These are phyloP conservation scores for Zonotrichia leucophrys DNA, from an alignment of 2,113 vertebrate genomes.

Conservation along the genomic window DNA sequence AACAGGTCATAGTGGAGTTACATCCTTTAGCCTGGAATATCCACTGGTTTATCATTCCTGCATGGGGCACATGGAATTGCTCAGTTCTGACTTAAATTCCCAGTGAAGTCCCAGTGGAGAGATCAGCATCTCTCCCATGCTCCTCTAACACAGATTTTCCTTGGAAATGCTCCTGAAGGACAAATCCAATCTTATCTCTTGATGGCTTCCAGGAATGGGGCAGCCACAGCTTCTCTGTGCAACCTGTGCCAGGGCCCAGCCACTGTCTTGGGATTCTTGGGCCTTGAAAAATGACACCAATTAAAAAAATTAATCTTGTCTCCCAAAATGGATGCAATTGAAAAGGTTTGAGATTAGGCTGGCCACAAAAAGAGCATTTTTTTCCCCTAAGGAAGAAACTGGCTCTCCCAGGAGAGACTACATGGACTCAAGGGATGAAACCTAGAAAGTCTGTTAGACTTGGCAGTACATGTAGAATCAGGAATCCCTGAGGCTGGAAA, in stretches of 20 bases:
- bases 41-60: not conserved
- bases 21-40: not conserved
- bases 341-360: not conserved
- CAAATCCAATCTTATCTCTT: not conserved
- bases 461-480: not conserved
- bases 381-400: not conserved
- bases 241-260: not conserved
- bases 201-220: not conserved
- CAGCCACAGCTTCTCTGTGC: not conserved
- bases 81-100: not conserved
- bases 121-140: not conserved
- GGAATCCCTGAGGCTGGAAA: not conserved
- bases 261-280: not conserved
- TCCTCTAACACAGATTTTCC: not conserved
- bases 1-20: not conserved
- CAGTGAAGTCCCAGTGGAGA: not conserved
- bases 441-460: not conserved
- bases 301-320: too few species aligned
- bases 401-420: not conserved
- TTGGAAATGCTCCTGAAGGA: not conserved
- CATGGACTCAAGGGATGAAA: not conserved
- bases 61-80: not conserved
- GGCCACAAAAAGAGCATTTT: not conserved
- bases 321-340: fast-evolving
- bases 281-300: not conserved